A percentile compares a stretch with the other conserved stretches of the same genome.
These are phyloP conservation scores for Barbus barbus DNA, from an alignment of 2,113 vertebrate species.

Conservation along the genomic window DNA sequence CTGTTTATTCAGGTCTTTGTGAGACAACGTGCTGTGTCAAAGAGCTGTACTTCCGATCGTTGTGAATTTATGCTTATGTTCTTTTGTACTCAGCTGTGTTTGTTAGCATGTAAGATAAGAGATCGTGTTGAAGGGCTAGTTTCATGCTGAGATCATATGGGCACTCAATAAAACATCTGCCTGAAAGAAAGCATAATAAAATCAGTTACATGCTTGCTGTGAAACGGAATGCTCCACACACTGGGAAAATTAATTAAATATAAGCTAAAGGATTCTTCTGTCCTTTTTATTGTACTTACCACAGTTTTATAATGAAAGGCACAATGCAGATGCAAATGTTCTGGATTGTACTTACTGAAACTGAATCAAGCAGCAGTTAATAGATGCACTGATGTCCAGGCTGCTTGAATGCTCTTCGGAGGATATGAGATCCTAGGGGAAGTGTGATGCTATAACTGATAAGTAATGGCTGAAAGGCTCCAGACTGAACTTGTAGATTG, in stretches of 20 bases:
- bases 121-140: background rate
- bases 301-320: background rate
- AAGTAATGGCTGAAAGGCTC: slow-evolving; percentile 24
- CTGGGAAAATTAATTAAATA: slow-evolving; percentile 5
- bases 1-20: background rate
- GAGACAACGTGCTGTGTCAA: background rate
- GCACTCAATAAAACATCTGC: background rate
- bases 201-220: slow-evolving; percentile 17
- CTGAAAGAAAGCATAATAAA: slow-evolving; percentile 2
- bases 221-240: background rate
- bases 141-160: background rate
- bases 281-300: slow-evolving; percentile 3
- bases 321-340: background rate
- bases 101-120: slow-evolving; percentile 5
- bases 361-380: background rate
- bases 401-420: background rate
- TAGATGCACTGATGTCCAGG: slow-evolving; percentile 21
- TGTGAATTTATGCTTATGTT: background rate
- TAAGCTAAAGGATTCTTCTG: background rate
- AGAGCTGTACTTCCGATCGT: background rate
- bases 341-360: background rate
- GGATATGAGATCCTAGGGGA: slow-evolving; percentile 20
- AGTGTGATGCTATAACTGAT: slow-evolving; percentile 35
- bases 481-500: slow-evolving; percentile 22
- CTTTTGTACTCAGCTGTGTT: background rate